Base-by-base conservation (phyloP, 2,113 vertebrate genomes). In the Trachemys scripta region DNA sequence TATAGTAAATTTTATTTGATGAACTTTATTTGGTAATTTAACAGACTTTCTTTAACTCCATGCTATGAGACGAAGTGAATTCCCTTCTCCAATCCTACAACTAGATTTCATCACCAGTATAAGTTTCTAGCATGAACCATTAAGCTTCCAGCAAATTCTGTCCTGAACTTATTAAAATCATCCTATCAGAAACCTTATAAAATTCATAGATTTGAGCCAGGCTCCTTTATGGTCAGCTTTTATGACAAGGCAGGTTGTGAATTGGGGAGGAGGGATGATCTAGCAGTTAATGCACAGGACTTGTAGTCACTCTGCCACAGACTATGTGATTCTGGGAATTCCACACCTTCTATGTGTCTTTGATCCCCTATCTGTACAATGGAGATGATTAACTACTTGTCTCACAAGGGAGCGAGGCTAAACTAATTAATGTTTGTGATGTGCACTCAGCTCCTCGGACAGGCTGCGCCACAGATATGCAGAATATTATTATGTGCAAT, bases 41-140 rank as follows among this genome's bases (percentile, higher is more conserved):
- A 29, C 25, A 75, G 62, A 31, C 87, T 17, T 38, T 80, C 84
- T 84, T 17, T 1, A 2, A 31, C 22, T 2, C 10, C 19, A 2
- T 0, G 0, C 14, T 62, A 2, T 3, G 3, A 4, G 62, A 56
- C 17, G 87, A 1, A 1, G 59, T 87, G 31, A 78, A 78, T n/a
- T 84, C n/a, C 82, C 89, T 76, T 82, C 27, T 93, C 31, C 45
- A 56, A 19, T 51, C 3, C 42, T 85, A 92, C 83, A 76, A 51
- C 1, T 17, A 51, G 65, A 72, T 89, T 92, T 88, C 38, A 94
- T 90, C 54, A 81, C 12, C 75, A 78, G 17, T 57, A 1, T 65
- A 8, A 10, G 10, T 87, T 89, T 90, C 72, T 88, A 72, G 62
- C 29, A 62, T 79, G 95, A 0, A 0, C 84, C 62, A 89, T 84